Evolutionary conservation across 2,113 vertebrate genomes (phyloP).

Genomic region (Cyprinodon tularosa): DNA sequence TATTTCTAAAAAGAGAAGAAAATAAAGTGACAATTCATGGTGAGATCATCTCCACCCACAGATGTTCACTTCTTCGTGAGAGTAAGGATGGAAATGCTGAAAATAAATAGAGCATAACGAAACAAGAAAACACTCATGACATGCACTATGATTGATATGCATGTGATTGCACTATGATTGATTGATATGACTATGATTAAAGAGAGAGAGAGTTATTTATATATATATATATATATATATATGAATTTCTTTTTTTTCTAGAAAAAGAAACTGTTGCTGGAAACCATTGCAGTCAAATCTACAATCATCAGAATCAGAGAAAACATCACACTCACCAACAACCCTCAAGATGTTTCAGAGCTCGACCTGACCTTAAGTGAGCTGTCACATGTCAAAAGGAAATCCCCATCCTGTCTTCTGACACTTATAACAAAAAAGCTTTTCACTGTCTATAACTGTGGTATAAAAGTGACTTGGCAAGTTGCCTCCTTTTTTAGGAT

Average conservation of each 20-base stretch:
- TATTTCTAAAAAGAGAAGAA: conserved; percentile 2
- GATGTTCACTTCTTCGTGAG: conserved; percentile 4
- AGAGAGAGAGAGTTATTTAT: background rate
- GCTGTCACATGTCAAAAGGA: background rate
- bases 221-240: conserved; percentile 4
- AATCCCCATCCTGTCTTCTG: background rate
- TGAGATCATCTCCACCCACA: conserved; percentile 25
- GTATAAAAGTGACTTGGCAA: background rate
- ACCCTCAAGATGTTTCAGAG: background rate
- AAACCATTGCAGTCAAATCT: background rate
- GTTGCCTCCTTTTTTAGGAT: too few species aligned
- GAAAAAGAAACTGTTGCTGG: background rate
- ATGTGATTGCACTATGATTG: too few species aligned
- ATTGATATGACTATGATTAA: too few species aligned
- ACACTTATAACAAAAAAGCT: background rate
- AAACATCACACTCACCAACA: too few species aligned
- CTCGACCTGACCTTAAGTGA: background rate
- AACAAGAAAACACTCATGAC: conserved; percentile 41
- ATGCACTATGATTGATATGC: conserved; percentile 39
- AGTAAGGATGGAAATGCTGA: conserved; percentile 25
- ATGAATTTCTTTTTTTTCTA: background rate
- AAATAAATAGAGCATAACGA: conserved; percentile 46
- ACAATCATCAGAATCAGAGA: background rate
- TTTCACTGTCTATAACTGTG: background rate
- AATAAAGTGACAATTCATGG: conserved; percentile 3